These are phyloP conservation scores for Brachyrhaphis roseni DNA, from an alignment of 2,797 vertebrate genomes.

Conservation along the genomic window DNA sequence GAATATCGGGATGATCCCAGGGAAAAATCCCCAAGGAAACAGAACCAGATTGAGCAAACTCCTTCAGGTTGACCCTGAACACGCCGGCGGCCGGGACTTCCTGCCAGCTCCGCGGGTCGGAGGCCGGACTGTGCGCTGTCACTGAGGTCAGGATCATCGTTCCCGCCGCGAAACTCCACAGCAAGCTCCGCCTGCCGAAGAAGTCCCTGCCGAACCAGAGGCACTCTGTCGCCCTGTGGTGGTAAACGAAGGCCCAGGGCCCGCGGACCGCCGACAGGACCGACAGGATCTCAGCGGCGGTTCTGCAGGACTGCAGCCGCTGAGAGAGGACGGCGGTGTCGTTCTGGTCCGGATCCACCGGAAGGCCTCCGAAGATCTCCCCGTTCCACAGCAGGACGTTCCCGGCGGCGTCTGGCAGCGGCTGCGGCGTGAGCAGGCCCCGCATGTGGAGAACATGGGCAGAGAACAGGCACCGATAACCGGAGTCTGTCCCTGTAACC, in stretches of 20 bases:
- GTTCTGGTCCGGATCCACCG: slow-evolving; percentile 80
- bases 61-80: slow-evolving; percentile 86
- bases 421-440: slow-evolving; percentile 87
- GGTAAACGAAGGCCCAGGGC: slow-evolving; percentile 93
- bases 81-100: slow-evolving; percentile 91
- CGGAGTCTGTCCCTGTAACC: slow-evolving; percentile 32
- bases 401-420: slow-evolving; percentile 82
- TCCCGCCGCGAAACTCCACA: slow-evolving; percentile 84
- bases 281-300: slow-evolving; percentile 78
- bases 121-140: slow-evolving; percentile 42
- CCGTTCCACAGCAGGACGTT: slow-evolving; percentile 95
- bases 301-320: slow-evolving; percentile 76
- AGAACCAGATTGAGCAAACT: slow-evolving; percentile 45
- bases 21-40: slow-evolving; percentile 84
- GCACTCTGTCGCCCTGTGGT: slow-evolving; percentile 81
- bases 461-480: slow-evolving; percentile 86
- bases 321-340: slow-evolving; percentile 85
- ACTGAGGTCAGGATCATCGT: slow-evolving; percentile 84
- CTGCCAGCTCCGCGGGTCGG: slow-evolving; percentile 72
- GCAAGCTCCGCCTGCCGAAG: slow-evolving; percentile 93
- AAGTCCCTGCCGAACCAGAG: slow-evolving; percentile 97
- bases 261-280: slow-evolving; percentile 85
- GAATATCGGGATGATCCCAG: slow-evolving; percentile 73
- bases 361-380: slow-evolving; percentile 89
- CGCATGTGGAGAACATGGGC: slow-evolving; percentile 92